A percentile compares a stretch with the other conserved stretches of the same genome.
These are phyloP conservation scores for Patella pellucida DNA, from an alignment of 2,888 invertebrate species.

Conservation along the genomic window DNA sequence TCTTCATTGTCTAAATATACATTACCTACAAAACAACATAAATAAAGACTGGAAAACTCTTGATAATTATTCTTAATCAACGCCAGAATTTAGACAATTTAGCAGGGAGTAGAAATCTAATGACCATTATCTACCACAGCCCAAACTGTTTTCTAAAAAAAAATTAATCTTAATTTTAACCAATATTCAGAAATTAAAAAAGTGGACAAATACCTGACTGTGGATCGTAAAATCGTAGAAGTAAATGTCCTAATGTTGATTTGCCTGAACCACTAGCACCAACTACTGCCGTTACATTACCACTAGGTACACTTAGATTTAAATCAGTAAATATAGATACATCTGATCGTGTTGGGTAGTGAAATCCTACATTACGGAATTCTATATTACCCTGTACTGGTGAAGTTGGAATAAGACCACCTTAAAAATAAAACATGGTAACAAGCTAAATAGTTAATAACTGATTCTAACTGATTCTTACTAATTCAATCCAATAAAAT, in stretches of 20 bases:
- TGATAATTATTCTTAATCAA: too few relatives aligned
- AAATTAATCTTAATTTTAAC: too few relatives aligned
- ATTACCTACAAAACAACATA: slow-evolving; percentile 73
- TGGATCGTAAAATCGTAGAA: slow-evolving; percentile 89
- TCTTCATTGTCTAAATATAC: slow-evolving; percentile 84
- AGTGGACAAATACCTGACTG: slow-evolving; percentile 64
- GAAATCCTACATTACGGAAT: slow-evolving; percentile 82
- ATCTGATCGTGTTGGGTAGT: slow-evolving; percentile 80
- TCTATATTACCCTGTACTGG: slow-evolving; percentile 80
- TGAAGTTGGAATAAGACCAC: slow-evolving; percentile 76
- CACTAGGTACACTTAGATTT: slow-evolving; percentile 77
- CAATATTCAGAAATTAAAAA: too few relatives aligned
- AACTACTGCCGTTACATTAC: slow-evolving; percentile 84
- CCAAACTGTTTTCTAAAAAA: too few relatives aligned
- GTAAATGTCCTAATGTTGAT: slow-evolving; percentile 87
- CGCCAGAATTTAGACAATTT: too few relatives aligned
- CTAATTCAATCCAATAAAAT: too few relatives aligned
- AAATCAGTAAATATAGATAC: slow-evolving; percentile 78
- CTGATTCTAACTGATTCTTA: too few relatives aligned
- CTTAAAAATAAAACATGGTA: slow-evolving; percentile 68
- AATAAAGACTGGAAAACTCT: too few relatives aligned
- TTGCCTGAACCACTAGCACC: slow-evolving; percentile 96
- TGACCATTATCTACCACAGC: too few relatives aligned
- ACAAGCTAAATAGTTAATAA: not conserved
- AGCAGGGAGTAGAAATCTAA: too few relatives aligned